Evolutionary conservation across 2,797 vertebrate genomes (phyloP), one percentile per base, ranked within the genome.

Genomic region (Ptychobarbus kaznakovi): DNA sequence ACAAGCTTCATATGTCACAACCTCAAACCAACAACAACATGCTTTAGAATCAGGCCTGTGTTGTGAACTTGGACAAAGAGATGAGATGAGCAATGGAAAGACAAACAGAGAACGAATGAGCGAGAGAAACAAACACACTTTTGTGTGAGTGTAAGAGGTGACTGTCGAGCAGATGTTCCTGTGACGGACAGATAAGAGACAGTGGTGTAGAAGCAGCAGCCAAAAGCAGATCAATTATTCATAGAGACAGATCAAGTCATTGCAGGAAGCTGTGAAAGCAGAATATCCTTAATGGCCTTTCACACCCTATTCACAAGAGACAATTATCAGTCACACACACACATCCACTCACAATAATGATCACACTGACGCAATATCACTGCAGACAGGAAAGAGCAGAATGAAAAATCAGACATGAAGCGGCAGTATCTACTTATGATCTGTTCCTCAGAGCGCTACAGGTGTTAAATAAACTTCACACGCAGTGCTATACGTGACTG

Each of bases 1-100:
- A 32, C 53, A 46, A 4, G 10, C 44, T 73, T 61, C 13, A 63
- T 35, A n/a, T 4, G 53, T 44, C 69, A 35, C 4, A 44, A 72
- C 6, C 68, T 28, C 53, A 61, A 58, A 74, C 16, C 25, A 38
- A 51, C 44, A 32, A 51, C 73, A 73, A 72, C 40, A 46, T 38
- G 40, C 6, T 5, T 61, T 72, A 28, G 38, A 73, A 20, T 4
- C 2, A 10, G 75, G 22, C 56, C 58, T 44, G 38, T 44, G 22
- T 25, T 63, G 44, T 40, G 44, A 65, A 42, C 46, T 20, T 83
- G 44, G 72, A 75, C 35, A 87, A 82, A 61, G 56, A 92, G 90
- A 74, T 86, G 46, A 91, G 90, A 68, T 88, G 82, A 91, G 89
- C 89, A 89, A 89, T 89, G 91, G 88, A 93, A 89, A 77, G 28